Conservation (phyloP, 2,888 invertebrate genomes). For the Sminthurides aquaticus region DNA sequence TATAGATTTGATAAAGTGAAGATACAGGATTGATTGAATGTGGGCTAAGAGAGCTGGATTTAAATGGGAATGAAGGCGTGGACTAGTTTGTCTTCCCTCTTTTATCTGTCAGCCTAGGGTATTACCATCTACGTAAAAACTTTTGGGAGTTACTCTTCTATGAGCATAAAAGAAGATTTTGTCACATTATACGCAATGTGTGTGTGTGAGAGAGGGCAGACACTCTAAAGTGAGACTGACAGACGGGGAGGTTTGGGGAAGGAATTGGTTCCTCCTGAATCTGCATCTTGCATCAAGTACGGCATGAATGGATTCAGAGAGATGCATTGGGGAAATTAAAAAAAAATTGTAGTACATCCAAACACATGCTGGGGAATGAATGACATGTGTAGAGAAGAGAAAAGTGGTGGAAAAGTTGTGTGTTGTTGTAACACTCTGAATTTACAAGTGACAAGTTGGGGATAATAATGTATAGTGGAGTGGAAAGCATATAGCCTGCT, state of each 20-base stretch:
- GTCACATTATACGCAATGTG: too few relatives aligned
- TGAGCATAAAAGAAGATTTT: too few relatives aligned
- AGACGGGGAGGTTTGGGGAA: too few relatives aligned
- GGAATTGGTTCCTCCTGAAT: too few relatives aligned
- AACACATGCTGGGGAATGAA: not conserved
- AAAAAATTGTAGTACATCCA: not conserved
- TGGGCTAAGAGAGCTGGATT: not conserved
- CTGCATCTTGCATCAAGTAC: not conserved
- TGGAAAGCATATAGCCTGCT: too few relatives aligned
- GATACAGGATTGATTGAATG: not conserved
- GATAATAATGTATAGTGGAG: too few relatives aligned
- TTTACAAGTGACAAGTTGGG: not conserved
- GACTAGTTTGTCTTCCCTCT: not conserved
- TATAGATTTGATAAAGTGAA: too few relatives aligned
- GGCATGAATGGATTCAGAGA: not conserved
- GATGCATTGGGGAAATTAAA: not conserved
- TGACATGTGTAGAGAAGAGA: not conserved
- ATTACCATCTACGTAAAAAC: too few relatives aligned
- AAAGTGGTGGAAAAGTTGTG: not conserved
- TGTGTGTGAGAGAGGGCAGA: too few relatives aligned
- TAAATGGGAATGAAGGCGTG: not conserved
- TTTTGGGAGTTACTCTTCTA: too few relatives aligned
- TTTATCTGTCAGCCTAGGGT: too few relatives aligned
- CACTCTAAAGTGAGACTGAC: too few relatives aligned
- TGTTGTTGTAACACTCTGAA: not conserved